A percentile compares a stretch with the other conserved stretches of the same genome.
Evolutionary conservation across 2,888 invertebrate species (phyloP).

Genomic region (Ormyrus nitidulus): DNA sequence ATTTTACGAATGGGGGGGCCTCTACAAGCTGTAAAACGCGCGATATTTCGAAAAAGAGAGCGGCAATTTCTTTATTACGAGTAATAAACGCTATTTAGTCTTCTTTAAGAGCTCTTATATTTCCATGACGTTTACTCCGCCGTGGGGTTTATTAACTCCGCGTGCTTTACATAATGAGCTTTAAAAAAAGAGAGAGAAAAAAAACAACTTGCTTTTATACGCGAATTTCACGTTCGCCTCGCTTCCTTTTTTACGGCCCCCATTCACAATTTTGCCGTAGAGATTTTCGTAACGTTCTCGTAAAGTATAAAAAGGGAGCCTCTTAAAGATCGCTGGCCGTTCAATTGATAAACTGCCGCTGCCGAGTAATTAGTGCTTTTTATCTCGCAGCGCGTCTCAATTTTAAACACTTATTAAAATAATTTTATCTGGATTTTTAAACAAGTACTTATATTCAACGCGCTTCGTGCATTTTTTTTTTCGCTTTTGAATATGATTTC

Average conservation of each 20-base stretch:
- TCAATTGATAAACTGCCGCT: slow-evolving; percentile 48
- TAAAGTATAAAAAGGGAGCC: slow-evolving; percentile 32
- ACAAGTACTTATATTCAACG: not conserved
- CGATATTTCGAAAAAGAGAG: slow-evolving; percentile 30
- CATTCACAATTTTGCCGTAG: slow-evolving; percentile 39
- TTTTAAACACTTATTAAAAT: not conserved
- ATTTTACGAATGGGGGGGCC: slow-evolving; percentile 1
- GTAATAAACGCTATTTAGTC: slow-evolving; percentile 46
- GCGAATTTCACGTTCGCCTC: slow-evolving; percentile 37
- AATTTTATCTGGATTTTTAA: too few species aligned
- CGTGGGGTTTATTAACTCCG: slow-evolving; percentile 42
- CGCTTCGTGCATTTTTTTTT: not conserved
- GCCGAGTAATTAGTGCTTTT: slow-evolving; percentile 23
- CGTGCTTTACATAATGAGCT: slow-evolving; percentile 53
- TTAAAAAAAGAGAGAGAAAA: slow-evolving; percentile 28
- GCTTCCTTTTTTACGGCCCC: slow-evolving; percentile 31
- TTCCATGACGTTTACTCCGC: slow-evolving; percentile 34
- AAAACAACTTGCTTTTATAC: slow-evolving; percentile 29
- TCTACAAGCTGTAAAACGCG: slow-evolving; percentile 8
- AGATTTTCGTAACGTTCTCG: slow-evolving; percentile 46
- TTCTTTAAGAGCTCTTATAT: slow-evolving; percentile 39
- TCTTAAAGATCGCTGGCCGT: slow-evolving; percentile 25
- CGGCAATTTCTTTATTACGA: slow-evolving; percentile 50
- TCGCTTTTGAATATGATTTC: not conserved
- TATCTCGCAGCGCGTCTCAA: not conserved